Conservation (phyloP, 2,113 vertebrate genomes). For the Scopus umbretta region DNA sequence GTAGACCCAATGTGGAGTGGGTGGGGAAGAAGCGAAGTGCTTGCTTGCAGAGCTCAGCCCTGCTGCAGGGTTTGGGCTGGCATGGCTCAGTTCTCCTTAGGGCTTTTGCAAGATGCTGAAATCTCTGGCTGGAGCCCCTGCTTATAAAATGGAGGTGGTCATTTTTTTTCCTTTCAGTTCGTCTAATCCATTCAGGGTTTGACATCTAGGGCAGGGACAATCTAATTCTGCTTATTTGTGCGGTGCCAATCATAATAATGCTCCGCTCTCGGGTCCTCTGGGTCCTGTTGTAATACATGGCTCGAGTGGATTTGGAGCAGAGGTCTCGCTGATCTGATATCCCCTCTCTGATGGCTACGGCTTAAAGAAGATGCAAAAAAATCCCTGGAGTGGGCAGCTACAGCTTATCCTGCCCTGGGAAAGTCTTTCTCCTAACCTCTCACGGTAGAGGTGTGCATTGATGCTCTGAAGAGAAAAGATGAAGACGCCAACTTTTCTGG, state of each 20-base stretch:
- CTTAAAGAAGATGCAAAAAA: not conserved
- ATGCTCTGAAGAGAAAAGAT: not conserved
- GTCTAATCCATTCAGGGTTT: not conserved
- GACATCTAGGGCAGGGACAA: not conserved
- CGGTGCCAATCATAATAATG: not conserved
- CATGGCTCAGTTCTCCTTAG: not conserved
- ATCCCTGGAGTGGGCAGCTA: not conserved
- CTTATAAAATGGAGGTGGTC: not conserved
- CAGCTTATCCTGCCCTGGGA: not conserved
- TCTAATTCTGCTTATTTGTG: not conserved
- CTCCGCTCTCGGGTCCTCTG: not conserved
- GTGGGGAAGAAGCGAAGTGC: not conserved
- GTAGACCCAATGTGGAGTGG: not conserved
- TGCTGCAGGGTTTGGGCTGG: not conserved
- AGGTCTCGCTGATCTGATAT: not conserved
- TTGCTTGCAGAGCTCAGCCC: not conserved
- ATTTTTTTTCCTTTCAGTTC: not conserved
- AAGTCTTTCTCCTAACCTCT: not conserved
- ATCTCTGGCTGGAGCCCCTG: not conserved
- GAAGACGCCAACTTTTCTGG: not conserved
- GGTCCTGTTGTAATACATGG: not conserved
- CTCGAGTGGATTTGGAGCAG: not conserved
- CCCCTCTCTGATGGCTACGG: not conserved
- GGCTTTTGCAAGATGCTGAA: not conserved
- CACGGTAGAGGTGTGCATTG: accelerated